Percentiles rank a stretch among this genome's conserved stretches.
Conservation (phyloP, 2,888 invertebrate genomes). For the Eurois occulta region DNA sequence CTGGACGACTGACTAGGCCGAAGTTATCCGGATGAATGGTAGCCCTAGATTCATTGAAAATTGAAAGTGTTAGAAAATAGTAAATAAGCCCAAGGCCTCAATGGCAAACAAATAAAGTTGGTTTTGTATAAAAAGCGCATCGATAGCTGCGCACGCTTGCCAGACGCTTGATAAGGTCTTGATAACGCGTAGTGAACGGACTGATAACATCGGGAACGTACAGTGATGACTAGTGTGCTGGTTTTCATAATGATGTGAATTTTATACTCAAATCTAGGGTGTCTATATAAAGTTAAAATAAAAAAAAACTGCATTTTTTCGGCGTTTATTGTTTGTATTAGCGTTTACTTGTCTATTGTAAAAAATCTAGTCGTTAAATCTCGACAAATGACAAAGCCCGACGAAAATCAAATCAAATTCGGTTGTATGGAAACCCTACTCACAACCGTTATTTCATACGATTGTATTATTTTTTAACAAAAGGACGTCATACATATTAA, state of each 20-base stretch:
- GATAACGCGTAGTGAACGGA: conserved; percentile 29
- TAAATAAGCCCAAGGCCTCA: neutral
- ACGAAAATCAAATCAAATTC: neutral
- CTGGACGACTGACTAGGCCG: conserved; percentile 84
- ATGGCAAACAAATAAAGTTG: conserved; percentile 27
- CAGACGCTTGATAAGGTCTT: conserved; percentile 65
- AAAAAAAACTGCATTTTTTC: neutral
- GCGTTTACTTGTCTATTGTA: too few relatives aligned
- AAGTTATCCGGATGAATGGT: conserved; percentile 71
- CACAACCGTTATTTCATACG: neutral
- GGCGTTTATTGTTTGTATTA: too few relatives aligned
- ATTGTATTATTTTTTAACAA: neutral
- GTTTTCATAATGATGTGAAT: neutral
- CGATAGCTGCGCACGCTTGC: conserved; percentile 45
- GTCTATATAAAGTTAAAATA: neutral
- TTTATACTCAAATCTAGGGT: neutral
- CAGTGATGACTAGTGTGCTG: conserved; percentile 16
- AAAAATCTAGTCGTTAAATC: neutral
- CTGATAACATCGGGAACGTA: conserved; percentile 33
- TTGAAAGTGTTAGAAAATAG: neutral
- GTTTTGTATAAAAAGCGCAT: conserved; percentile 13
- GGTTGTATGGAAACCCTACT: neutral
- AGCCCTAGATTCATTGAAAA: conserved; percentile 87
- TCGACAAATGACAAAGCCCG: neutral
- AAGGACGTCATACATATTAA: neutral